Evolutionary conservation across 2,113 vertebrate species (phyloP).

Genomic region (Zosterops hypoxanthus): DNA sequence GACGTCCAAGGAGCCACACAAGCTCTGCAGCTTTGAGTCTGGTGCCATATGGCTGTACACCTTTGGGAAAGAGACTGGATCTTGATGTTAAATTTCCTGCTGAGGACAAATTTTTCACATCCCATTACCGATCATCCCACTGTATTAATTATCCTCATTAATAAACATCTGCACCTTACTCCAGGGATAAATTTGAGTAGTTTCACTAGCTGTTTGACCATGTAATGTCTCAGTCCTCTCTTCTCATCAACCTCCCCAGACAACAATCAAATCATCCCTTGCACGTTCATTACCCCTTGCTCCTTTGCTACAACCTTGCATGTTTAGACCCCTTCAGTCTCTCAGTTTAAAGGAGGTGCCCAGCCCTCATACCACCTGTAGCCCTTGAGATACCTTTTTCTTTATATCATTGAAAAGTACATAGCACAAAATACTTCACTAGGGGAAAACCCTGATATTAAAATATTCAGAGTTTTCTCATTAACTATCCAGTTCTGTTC

Average conservation of each 20-base stretch:
- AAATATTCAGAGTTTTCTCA: neutral
- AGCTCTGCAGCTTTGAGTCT: neutral
- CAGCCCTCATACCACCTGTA: neutral
- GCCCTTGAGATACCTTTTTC: neutral
- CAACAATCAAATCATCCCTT: neutral
- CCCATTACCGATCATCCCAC: neutral
- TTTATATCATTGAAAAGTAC: neutral
- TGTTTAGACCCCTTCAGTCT: neutral
- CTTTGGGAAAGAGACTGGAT: slow-evolving; percentile 23
- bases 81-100: neutral
- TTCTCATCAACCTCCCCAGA: neutral
- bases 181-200: neutral
- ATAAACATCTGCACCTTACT: neutral
- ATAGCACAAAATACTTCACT: neutral
- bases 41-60: neutral
- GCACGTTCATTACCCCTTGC: neutral
- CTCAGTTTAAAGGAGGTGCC: neutral
- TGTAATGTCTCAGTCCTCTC: neutral
- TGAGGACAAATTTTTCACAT: neutral
- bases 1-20: neutral
- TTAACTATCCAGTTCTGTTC: neutral
- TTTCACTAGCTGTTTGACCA: neutral
- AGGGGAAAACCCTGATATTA: neutral
- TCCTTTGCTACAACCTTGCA: neutral
- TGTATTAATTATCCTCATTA: neutral